Evolutionary conservation across 1,140 invertebrate species (phyloP).

Genomic region (Trichoplusia ni): DNA sequence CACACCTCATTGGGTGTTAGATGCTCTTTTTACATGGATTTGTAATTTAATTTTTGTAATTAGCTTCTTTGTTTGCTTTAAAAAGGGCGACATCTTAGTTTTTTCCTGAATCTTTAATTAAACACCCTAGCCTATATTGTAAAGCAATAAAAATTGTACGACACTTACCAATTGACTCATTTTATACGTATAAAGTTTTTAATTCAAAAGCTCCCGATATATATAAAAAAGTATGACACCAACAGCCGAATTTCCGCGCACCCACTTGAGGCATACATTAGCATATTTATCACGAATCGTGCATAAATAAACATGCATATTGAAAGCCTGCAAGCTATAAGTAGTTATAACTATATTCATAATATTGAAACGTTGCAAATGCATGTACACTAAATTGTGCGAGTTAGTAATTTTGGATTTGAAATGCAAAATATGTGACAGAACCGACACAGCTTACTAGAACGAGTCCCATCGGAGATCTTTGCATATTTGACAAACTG

Average conservation of each 20-base stretch:
- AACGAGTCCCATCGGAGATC: constrained; percentile 49
- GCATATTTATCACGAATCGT: background rate
- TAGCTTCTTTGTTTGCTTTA: background rate
- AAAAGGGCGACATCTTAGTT: no score
- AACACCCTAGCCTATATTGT: no score
- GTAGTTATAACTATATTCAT: constrained; percentile 25
- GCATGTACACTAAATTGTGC: constrained; percentile 41
- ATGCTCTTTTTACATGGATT: background rate
- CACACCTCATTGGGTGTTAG: constrained; percentile 17
- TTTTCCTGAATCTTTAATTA: no score
- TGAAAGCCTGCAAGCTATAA: background rate
- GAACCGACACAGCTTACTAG: constrained; percentile 31
- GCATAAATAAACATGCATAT: background rate
- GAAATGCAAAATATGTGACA: constrained; percentile 52
- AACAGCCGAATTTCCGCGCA: no score
- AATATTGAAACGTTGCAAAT: constrained; percentile 22
- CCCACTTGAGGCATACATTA: background rate
- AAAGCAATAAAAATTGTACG: no score
- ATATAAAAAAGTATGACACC: no score
- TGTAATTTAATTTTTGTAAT: constrained; percentile 11
- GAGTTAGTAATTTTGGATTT: constrained; percentile 56
- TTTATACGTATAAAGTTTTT: no score
- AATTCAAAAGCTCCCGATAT: no score
- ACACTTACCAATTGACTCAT: no score
- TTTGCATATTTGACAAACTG: constrained; percentile 60